Base-by-base conservation (phyloP, 2,888 invertebrate species). In the Andricus quercusramuli region DNA sequence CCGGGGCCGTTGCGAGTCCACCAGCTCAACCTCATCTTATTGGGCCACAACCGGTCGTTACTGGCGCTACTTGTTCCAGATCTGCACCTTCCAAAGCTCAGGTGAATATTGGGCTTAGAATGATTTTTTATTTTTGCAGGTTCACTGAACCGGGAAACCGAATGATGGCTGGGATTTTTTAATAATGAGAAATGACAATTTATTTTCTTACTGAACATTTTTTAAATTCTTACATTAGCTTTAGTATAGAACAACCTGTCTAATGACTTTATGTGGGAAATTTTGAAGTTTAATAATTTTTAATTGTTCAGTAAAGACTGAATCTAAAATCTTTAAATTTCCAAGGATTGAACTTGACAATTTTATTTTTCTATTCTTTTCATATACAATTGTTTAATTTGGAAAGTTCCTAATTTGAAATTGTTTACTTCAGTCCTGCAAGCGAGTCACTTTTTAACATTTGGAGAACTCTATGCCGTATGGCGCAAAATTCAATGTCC, bases 1-100 rank as follows among this genome's bases (percentile, higher is more conserved):
- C 94, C 6, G 93, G 93, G 13, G 93, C 94, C 22, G 94, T 95
- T 20, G 94, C 94, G 9, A 95, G 94, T 91, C 94, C 94, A 83
- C 94, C 95, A 4, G 93, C 94, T 11, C 93, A 94, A 80, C 90
- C 93, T 9, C 94, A 93, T 87, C 89, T 93, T 15, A 87, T 92
- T 56, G 90, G 92, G 80, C 93, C 92, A 81, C 94, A 93, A 85
- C 93, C 93, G 74, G 91, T 93, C 47, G 93, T 94, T 32, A 91
- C 94, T 74, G 94, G 93, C 6, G 90, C 90, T 68, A 90, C 92
- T 66, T 89, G 87, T 22, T 80, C 90, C 2, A 88, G 93, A 84
- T 88, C 92, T 37, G 77, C 89, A 17, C 86, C 84, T 59, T 85
- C 88, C 8, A 91, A 91, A 84, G 82, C 90, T 83, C 86, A 88